Percentiles rank a stretch among this genome's conserved stretches.
Conservation (phyloP, 2,797 vertebrate genomes). For the Malacoraja senta region DNA sequence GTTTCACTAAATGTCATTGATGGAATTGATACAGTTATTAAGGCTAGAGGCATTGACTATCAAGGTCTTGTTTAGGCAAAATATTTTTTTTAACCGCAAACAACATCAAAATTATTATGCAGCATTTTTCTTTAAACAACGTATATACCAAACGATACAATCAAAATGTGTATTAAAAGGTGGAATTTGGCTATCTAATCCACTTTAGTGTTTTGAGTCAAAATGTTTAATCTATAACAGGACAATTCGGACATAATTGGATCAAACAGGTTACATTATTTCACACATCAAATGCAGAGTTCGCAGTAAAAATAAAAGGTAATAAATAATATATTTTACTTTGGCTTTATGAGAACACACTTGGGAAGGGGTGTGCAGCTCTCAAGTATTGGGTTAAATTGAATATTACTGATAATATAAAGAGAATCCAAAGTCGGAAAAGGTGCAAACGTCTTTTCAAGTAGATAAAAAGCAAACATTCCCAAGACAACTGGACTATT, state of each 20-base stretch:
- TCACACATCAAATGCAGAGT: background rate
- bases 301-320: conserved; percentile 24
- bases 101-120: background rate
- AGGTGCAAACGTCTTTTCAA: background rate
- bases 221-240: background rate
- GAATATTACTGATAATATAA: conserved; percentile 37
- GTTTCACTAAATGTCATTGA: background rate
- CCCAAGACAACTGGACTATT: background rate
- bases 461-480: conserved; percentile 1
- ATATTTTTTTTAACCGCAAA: background rate
- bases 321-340: conserved; percentile 38
- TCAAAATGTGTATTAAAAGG: conserved; percentile 5
- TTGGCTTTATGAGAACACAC: conserved; percentile 13
- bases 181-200: background rate
- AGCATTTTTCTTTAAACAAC: background rate
- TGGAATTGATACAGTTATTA: conserved; percentile 33
- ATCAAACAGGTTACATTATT: background rate
- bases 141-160: background rate
- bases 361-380: background rate
- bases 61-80: background rate
- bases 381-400: background rate
- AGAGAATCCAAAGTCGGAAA: background rate
- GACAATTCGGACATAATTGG: background rate
- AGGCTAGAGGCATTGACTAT: conserved; percentile 27
- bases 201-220: background rate